phyloP scores from a whole-genome alignment of 2,113 vertebrate species.

The Thermophis baileyi region DNA sequence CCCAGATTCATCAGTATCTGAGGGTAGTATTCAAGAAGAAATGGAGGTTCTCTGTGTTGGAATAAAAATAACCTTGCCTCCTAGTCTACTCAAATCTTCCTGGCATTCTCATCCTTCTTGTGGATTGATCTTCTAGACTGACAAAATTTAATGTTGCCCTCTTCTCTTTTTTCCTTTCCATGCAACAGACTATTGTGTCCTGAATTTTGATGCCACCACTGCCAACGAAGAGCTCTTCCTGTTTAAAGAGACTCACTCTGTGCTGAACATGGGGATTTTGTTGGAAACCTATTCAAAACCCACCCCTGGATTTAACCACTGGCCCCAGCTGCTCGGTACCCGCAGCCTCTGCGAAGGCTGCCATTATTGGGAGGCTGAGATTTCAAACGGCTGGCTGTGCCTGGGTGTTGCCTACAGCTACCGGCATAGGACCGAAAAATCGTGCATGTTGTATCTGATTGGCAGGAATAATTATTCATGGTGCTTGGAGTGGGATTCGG shows the following conservation, averaged over 20 bases:
- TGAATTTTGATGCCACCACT: conserved; percentile 48
- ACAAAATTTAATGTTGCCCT: background rate
- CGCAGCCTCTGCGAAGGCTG: conserved; percentile 47
- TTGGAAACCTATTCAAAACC: conserved; percentile 31
- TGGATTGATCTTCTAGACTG: background rate
- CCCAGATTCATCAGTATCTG: background rate
- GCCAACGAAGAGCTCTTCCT: conserved; percentile 57
- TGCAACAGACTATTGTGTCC: conserved; percentile 48
- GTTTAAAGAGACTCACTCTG: conserved; percentile 51
- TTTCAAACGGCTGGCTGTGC: conserved; percentile 58
- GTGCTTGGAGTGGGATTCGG: conserved; percentile 63
- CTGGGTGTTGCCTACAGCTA: conserved; percentile 55
- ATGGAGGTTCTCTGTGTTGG: background rate
- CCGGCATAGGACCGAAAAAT: conserved; percentile 4
- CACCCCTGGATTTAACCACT: conserved; percentile 45
- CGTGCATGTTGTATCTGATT: conserved; percentile 38
- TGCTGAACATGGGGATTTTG: conserved; percentile 55
- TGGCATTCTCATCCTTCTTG: background rate
- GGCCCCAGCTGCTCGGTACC: conserved; percentile 57
- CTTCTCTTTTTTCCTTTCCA: fast-evolving
- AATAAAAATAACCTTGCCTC: background rate
- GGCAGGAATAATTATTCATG: conserved; percentile 60
- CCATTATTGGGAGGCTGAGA: conserved; percentile 63
- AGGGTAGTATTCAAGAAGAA: background rate
- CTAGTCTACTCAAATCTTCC: background rate